A percentile compares a stretch with the other conserved stretches of the same genome.
phyloP scores from a whole-genome alignment of 2,113 vertebrate genomes.

The Amphilophus citrinellus region DNA sequence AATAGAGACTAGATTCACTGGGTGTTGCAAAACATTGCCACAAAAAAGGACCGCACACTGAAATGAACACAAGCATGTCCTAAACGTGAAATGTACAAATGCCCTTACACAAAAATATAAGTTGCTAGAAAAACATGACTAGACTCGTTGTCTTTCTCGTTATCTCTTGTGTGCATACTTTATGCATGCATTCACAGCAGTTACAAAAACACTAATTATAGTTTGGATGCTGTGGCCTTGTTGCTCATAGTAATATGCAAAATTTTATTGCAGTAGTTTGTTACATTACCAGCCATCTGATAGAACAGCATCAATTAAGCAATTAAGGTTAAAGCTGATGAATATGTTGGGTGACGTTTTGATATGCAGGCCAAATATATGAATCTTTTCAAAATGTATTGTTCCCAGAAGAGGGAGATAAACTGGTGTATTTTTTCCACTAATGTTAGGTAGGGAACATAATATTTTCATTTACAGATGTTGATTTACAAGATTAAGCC shows the following conservation, averaged over 20 bases:
- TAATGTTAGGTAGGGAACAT: background rate
- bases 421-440: background rate
- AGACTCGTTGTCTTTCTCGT: background rate
- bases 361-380: constrained; percentile 11
- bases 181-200: background rate
- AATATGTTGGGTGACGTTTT: constrained; percentile 17
- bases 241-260: background rate
- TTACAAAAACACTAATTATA: constrained; percentile 14
- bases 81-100: background rate
- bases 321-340: constrained; percentile 18
- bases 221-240: constrained; percentile 1
- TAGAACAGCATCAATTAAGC: background rate
- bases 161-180: constrained; percentile 11
- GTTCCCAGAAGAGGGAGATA: background rate
- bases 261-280: background rate
- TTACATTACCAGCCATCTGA: background rate
- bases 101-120: background rate
- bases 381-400: background rate
- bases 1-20: background rate
- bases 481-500: constrained; percentile 1
- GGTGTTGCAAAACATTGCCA: background rate
- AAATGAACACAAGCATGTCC: background rate
- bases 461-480: constrained; percentile 3
- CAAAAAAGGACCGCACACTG: background rate
- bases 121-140: background rate